Evolutionary conservation across 1,140 invertebrate genomes (phyloP), one percentile per base, ranked within the genome.

Genomic region (Plectrocnemia conspersa): DNA sequence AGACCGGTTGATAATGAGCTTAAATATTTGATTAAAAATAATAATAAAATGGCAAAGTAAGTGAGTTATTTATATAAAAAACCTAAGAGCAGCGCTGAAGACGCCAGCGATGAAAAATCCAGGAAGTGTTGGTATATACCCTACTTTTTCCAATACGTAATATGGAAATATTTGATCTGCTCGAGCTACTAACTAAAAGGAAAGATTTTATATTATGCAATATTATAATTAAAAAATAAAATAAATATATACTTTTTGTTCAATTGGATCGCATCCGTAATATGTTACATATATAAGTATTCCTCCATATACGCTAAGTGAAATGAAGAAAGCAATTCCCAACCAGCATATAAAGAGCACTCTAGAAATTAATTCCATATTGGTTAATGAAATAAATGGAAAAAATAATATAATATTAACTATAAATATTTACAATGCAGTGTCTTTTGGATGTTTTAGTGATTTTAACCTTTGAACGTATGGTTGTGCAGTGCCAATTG

Each of bases 1-100:
- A 89, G 65, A 0, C 80, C 82, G 6, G 82, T 83, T 0, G 83
- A 85, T 72, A 85, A 81, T 10, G 83, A 85, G 66, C 87, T 89
- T 64, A 50, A 32, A 40, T 23, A 15, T 38, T 41, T 9, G 29
- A 32, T 9, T 32, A 9, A 32, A n/a, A 32, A n/a, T 32, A 25
- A 23, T 10, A 18, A 35, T 11, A 7, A 2, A 36, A 22, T 35
- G n/a, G n/a, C n/a, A n/a, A n/a, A n/a, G n/a, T n/a, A n/a, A n/a
- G n/a, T 32, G 27, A 32, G 7, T 32, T 32, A 32, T 32, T 7
- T 32, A 32, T 32, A 32, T 7, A 32, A 32, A n/a, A n/a, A n/a
- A 81, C 70, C 83, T 85, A 1, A 87, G 63, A 11, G 82, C 82
- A 7, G 83, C 85, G 59, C 82, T 82, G 53, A 86, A 85, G 6